Evolutionary conservation across 2,888 invertebrate species (phyloP), one percentile per base, ranked within the genome.

Genomic region (Prosapia bicincta): DNA sequence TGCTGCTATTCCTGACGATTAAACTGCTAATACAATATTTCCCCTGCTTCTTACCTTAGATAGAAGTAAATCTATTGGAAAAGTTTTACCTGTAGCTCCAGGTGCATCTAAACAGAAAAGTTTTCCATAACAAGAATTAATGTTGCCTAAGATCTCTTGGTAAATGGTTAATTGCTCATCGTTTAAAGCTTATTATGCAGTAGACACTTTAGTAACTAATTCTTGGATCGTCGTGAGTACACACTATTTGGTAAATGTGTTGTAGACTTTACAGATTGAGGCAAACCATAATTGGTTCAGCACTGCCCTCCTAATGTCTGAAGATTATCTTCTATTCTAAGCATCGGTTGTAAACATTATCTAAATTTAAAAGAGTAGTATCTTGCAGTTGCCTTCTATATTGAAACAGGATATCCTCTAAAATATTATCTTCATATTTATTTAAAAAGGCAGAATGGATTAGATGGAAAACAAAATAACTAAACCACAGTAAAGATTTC

Each of bases 1-100:
- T 38, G 38, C 38, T 13, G 13, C 38, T 75, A 87, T 85, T 15
- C 85, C 85, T 3, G 85, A 85, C 26, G 83, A 85, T 13, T 85
- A 84, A 24, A 85, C 78, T 13, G 69, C 13, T 26, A 69, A 26
- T 26, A 26, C 69, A 69, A 69, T 69, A 26, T 26, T 26, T 20
- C n/a, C 13, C 25, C 9, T 26, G 15, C 69, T 69, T 69, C 69
- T 69, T 69, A 69, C 28, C 26, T 69, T 69, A 9, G 26, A 5
- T 9, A 69, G 26, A 3, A 69, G 26, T 26, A 69, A 25, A n/a
- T 69, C 26, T 13, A 26, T 69, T 26, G 26, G 9, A 26, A 69
- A 69, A 26, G 69, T 69, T 69, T 26, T 26, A 1, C 66, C 66
- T 9, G 66, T 66, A 25, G 23, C 25, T 25, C 23, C 66, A 23